Conservation (phyloP, 2,888 invertebrate species). For the Sesia apiformis region DNA sequence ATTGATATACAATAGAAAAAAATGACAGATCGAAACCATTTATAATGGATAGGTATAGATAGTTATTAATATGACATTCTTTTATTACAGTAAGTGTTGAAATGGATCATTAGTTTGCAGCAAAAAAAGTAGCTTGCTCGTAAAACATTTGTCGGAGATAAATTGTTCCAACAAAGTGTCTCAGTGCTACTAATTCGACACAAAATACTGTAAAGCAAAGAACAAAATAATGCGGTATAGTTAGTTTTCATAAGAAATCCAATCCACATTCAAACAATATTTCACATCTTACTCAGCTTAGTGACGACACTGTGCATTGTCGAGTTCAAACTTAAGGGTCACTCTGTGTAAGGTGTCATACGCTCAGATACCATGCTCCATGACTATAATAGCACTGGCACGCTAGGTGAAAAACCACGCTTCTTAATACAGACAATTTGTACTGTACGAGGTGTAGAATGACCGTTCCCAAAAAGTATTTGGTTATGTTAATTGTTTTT, state of each 20-base stretch:
- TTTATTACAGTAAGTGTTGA: background rate
- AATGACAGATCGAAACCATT: too few species aligned
- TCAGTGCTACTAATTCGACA: background rate
- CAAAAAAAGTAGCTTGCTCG: background rate
- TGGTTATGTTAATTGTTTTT: too few species aligned
- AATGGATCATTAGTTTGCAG: background rate
- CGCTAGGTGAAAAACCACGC: slow-evolving; percentile 4
- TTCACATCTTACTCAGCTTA: background rate
- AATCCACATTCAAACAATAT: slow-evolving; percentile 30
- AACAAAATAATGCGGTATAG: background rate
- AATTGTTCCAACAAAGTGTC: background rate
- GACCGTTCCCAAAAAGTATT: too few species aligned
- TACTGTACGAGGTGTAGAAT: too few species aligned
- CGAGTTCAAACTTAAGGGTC: too few species aligned
- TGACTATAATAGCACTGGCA: slow-evolving; percentile 1
- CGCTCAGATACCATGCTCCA: background rate
- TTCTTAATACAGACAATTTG: background rate
- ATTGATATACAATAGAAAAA: too few species aligned
- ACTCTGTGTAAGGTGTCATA: too few species aligned
- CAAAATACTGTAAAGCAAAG: background rate
- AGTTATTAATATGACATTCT: too few species aligned
- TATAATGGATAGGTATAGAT: too few species aligned
- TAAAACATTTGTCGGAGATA: background rate
- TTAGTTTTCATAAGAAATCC: slow-evolving; percentile 9
- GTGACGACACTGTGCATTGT: too few species aligned